These are phyloP conservation scores for Scyliorhinus canicula DNA, from an alignment of 2,797 vertebrate genomes.

Conservation along the genomic window DNA sequence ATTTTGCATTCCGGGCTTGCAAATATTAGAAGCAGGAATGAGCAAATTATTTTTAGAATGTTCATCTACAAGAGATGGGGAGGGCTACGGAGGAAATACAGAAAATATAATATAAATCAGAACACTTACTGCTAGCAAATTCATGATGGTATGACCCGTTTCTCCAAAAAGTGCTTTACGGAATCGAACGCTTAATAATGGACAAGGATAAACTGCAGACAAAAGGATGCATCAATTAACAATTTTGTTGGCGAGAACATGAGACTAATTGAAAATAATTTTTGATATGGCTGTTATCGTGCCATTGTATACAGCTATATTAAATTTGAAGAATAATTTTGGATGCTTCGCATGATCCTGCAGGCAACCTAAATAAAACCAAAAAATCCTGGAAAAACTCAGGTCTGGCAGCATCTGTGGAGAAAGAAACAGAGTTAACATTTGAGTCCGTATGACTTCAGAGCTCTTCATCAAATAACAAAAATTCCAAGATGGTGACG, in stretches of 20 bases:
- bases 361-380: neutral
- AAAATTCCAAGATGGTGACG: no score
- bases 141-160: slow-evolving; percentile 89
- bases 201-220: slow-evolving; percentile 71
- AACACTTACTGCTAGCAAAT: slow-evolving; percentile 81
- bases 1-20: neutral
- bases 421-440: no score
- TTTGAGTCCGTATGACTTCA: no score
- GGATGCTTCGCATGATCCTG: neutral
- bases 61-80: no score
- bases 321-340: neutral
- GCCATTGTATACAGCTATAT: neutral
- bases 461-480: neutral
- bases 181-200: slow-evolving; percentile 71
- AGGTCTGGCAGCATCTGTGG: no score
- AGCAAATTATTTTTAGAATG: neutral
- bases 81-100: neutral
- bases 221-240: slow-evolving; percentile 26
- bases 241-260: neutral
- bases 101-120: neutral
- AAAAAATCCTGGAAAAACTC: no score
- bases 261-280: neutral
- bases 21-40: neutral
- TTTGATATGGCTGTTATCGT: neutral
- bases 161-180: slow-evolving; percentile 81